Conservation (phyloP, 2,888 invertebrate genomes). For the Andrena dorsata region DNA sequence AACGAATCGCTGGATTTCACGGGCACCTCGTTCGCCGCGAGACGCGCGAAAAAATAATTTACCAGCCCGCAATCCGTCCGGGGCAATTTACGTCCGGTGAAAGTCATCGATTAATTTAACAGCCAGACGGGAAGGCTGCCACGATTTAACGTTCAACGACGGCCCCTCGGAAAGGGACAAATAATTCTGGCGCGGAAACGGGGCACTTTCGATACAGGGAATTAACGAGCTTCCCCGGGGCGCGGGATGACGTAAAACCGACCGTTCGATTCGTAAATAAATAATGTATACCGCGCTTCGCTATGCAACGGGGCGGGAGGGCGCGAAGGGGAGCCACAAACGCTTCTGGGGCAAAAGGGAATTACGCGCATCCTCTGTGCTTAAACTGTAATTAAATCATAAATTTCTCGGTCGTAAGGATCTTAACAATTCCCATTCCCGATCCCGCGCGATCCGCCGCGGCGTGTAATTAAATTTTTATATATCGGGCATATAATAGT, state of each 20-base stretch:
- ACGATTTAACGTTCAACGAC: conserved; percentile 2
- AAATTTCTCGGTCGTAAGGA: conserved; percentile 28
- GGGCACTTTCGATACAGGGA: neutral
- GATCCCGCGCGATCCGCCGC: neutral
- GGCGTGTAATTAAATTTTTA: conserved; percentile 38
- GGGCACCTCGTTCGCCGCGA: conserved; percentile 22
- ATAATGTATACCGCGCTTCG: conserved; percentile 21
- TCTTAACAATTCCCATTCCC: neutral
- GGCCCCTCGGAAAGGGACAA: neutral
- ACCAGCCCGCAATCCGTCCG: conserved; percentile 12
- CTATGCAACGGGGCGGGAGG: neutral
- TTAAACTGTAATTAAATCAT: conserved; percentile 47
- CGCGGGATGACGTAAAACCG: neutral
- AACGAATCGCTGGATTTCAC: conserved; percentile 51
- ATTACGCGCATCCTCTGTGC: conserved; percentile 1
- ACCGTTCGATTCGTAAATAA: conserved; percentile 34
- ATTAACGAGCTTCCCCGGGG: conserved; percentile 17
- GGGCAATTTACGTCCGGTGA: conserved; percentile 46
- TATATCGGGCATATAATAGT: conserved; percentile 22
- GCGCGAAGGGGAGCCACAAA: neutral
- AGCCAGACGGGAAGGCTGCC: conserved; percentile 2
- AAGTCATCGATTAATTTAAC: conserved; percentile 56
- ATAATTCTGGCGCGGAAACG: conserved; percentile 19
- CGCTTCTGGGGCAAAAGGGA: neutral
- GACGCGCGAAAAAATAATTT: conserved; percentile 45